These are phyloP conservation scores for Zaprionus vittiger DNA, from an alignment of 1,140 invertebrate genomes.

Conservation along the genomic window DNA sequence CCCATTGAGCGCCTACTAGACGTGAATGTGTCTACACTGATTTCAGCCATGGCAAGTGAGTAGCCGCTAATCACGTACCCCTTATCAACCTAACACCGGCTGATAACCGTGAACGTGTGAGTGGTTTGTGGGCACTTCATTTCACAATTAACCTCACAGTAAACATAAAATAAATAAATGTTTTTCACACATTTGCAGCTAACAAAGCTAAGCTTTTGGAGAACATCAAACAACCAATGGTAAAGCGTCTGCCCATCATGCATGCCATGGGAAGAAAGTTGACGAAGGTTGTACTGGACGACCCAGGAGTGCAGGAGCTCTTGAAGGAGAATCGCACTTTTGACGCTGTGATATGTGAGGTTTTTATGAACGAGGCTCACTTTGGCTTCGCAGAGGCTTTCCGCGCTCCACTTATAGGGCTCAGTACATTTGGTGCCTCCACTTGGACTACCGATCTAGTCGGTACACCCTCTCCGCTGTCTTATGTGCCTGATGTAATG, in stretches of 20 bases:
- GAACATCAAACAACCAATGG: conserved; percentile 12
- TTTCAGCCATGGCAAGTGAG: conserved; percentile 56
- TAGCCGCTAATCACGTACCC: conserved; percentile 40
- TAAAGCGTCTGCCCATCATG: conserved; percentile 27
- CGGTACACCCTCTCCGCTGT: conserved; percentile 78
- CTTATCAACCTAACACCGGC: conserved; percentile 35
- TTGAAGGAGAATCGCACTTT: conserved; percentile 61
- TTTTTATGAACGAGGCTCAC: conserved; percentile 73
- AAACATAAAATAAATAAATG: not conserved
- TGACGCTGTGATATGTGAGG: conserved; percentile 73
- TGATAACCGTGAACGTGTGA: conserved; percentile 29
- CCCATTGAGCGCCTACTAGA: conserved; percentile 85
- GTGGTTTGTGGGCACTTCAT: not conserved
- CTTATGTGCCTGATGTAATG: conserved; percentile 81
- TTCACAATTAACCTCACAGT: not conserved
- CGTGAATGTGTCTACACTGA: conserved; percentile 31
- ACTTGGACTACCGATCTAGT: conserved; percentile 73
- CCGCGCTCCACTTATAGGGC: conserved; percentile 63
- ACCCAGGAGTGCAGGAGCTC: conserved; percentile 52
- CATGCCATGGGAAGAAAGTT: conserved; percentile 51
- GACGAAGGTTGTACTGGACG: conserved; percentile 47
- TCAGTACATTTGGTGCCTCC: conserved; percentile 69
- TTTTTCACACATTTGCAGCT: conserved; percentile 18
- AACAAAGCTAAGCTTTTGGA: conserved; percentile 34
- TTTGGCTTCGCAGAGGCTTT: conserved; percentile 73